phyloP scores from a whole-genome alignment of 2,888 invertebrate species.

The Saturnia japonica region DNA sequence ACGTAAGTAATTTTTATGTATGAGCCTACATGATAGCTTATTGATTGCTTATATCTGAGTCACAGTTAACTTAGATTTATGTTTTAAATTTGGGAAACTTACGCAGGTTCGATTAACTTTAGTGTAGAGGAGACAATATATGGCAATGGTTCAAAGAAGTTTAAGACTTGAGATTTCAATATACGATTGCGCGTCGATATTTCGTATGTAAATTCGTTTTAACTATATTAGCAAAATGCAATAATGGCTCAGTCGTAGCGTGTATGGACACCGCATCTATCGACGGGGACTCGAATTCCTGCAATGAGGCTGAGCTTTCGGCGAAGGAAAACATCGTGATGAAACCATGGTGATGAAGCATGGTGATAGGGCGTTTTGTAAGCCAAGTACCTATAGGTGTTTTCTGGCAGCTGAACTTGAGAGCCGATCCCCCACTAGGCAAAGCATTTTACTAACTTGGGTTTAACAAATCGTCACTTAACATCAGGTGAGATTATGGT shows the following conservation, averaged over 20 bases:
- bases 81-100: conserved; percentile 19
- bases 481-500: too few relatives aligned
- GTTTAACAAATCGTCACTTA: too few relatives aligned
- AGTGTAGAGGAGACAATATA: not conserved
- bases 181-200: not conserved
- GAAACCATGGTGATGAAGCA: too few relatives aligned
- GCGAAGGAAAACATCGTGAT: too few relatives aligned
- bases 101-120: not conserved
- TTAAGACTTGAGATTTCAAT: not conserved
- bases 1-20: conserved; percentile 43
- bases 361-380: too few relatives aligned
- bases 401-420: too few relatives aligned
- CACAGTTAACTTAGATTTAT: conserved; percentile 26
- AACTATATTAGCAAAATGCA: not conserved
- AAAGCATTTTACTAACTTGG: too few relatives aligned
- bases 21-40: conserved; percentile 25
- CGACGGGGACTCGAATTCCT: too few relatives aligned
- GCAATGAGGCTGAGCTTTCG: too few relatives aligned
- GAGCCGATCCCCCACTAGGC: too few relatives aligned
- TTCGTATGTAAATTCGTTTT: not conserved
- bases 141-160: not conserved
- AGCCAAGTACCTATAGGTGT: too few relatives aligned
- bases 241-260: not conserved
- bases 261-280: too few relatives aligned
- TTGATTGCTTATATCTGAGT: conserved; percentile 35